Evolutionary conservation across 2,888 invertebrate species (phyloP).

Genomic region (Alsophila aescularia): DNA sequence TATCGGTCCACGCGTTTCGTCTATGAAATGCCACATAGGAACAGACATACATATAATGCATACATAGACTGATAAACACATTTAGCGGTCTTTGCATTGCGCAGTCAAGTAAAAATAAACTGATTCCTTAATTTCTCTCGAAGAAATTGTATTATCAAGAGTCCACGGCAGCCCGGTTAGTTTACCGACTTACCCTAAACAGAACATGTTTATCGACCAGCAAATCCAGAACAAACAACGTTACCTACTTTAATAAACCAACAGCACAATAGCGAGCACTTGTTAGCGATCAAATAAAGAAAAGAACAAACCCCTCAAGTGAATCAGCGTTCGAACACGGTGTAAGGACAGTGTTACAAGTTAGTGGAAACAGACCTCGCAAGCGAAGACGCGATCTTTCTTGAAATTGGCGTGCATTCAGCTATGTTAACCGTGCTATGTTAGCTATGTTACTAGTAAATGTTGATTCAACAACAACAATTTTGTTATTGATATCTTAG

Average conservation of each 20-base stretch:
- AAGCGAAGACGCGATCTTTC: neutral
- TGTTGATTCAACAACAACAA: too few relatives aligned
- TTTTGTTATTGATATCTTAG: too few relatives aligned
- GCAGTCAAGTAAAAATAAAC: neutral
- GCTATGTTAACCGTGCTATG: constrained; percentile 3
- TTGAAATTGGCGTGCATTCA: too few relatives aligned
- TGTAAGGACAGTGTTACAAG: constrained; percentile 3
- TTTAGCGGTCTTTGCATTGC: too few relatives aligned
- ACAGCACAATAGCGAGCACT: constrained; percentile 58
- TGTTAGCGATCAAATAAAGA: constrained; percentile 70
- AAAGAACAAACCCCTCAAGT: constrained; percentile 77
- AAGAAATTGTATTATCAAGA: neutral
- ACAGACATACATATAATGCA: too few relatives aligned
- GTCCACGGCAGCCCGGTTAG: neutral
- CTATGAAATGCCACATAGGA: too few relatives aligned
- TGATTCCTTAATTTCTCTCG: neutral
- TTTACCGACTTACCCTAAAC: constrained; percentile 27
- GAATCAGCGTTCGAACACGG: constrained; percentile 60
- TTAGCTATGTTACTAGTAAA: neutral
- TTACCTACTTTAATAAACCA: constrained; percentile 50
- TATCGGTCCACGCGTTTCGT: too few relatives aligned
- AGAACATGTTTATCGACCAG: constrained; percentile 41
- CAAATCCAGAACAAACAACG: constrained; percentile 52
- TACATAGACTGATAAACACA: too few relatives aligned
- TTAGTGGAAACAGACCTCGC: neutral